These are phyloP conservation scores for Periphyllus acericola DNA, from an alignment of 2,888 invertebrate genomes.

Conservation along the genomic window DNA sequence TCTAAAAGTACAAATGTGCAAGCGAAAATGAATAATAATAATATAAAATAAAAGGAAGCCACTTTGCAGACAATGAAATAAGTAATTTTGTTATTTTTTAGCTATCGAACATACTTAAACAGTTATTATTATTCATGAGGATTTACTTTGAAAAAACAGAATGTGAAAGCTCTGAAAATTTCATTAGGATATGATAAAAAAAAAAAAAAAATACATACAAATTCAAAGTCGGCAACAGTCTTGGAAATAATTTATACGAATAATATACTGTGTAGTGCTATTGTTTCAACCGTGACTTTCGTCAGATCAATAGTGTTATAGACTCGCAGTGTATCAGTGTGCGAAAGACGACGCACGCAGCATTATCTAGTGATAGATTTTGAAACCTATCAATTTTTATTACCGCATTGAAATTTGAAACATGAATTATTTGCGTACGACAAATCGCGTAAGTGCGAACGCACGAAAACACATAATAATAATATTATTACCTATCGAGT, in stretches of 20 bases:
- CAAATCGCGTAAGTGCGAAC: too few species aligned
- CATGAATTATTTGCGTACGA: too few species aligned
- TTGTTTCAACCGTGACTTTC: constrained; percentile 1
- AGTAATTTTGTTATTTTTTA: constrained; percentile 37
- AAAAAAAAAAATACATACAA: background rate
- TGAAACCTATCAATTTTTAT: too few species aligned
- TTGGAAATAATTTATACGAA: background rate
- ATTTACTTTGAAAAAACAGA: constrained; percentile 24
- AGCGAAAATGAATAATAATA: constrained; percentile 28
- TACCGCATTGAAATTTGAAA: too few species aligned
- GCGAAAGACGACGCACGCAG: background rate
- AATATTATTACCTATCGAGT: too few species aligned
- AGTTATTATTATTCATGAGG: constrained; percentile 49
- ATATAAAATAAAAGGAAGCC: constrained; percentile 7
- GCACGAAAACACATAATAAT: background rate
- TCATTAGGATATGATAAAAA: background rate
- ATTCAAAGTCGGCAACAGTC: background rate
- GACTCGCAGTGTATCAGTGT: background rate
- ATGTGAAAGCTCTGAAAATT: background rate
- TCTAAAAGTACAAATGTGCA: constrained; percentile 44
- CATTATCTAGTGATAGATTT: background rate
- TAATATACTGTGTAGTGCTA: background rate
- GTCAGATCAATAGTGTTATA: background rate
- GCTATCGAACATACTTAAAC: constrained; percentile 30
- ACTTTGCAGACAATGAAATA: constrained; percentile 26